Percentiles rank a stretch among this genome's conserved stretches.
Conservation (phyloP, 2,113 vertebrate species). For the Tragelaphus imberbis region DNA sequence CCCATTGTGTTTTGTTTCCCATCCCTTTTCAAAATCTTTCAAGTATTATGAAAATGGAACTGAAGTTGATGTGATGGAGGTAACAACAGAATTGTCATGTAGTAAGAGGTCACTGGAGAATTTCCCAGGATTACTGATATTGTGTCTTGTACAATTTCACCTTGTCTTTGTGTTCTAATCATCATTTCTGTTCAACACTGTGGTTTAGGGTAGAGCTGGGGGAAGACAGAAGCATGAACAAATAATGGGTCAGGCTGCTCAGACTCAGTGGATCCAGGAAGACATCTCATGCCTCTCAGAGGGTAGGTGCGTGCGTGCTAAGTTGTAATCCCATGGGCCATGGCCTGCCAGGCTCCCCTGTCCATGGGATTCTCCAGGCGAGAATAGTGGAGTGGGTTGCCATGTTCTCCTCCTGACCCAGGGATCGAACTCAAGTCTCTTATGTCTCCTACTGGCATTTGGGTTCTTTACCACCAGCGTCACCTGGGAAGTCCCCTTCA, state of each 20-base stretch:
- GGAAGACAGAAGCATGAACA: neutral
- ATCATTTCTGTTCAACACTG: neutral
- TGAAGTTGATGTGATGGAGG: neutral
- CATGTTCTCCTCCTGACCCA: neutral
- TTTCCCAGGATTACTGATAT: neutral
- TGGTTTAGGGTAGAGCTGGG: neutral
- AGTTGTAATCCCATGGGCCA: neutral
- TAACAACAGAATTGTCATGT: neutral
- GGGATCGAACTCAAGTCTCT: neutral
- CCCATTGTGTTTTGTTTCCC: neutral
- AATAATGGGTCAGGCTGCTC: neutral
- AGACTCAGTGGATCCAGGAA: neutral
- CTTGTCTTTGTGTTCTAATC: neutral
- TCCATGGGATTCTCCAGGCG: neutral
- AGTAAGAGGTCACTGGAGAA: neutral
- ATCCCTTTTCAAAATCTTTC: neutral
- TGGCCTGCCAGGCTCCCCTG: accelerated
- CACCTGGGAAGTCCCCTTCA: neutral
- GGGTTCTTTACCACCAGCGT: neutral
- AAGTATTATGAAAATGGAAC: neutral
- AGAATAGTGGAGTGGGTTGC: neutral
- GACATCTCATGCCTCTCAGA: neutral
- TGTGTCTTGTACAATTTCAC: neutral
- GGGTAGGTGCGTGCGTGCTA: accelerated
- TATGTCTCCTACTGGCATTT: accelerated